Percentiles rank a stretch among this genome's conserved stretches.
phyloP scores from a whole-genome alignment of 2,888 invertebrate genomes.

The Hyles lineata region DNA sequence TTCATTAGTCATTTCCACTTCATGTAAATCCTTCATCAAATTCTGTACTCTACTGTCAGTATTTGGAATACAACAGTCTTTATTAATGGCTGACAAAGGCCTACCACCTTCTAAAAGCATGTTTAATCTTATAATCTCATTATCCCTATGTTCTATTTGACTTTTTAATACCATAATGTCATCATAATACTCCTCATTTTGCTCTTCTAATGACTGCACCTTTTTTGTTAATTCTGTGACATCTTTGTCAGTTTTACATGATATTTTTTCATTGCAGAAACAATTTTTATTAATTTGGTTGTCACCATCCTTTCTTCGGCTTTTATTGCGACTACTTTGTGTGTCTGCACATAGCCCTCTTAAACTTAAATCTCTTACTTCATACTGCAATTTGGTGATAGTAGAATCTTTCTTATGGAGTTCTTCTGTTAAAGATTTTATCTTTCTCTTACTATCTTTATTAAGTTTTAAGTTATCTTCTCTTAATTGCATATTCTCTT shows the following conservation, averaged over 20 bases:
- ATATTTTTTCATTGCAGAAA: slow-evolving; percentile 59
- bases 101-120: slow-evolving; percentile 89
- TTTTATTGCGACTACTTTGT: slow-evolving; percentile 74
- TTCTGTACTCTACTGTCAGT: slow-evolving; percentile 82
- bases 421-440: slow-evolving; percentile 86
- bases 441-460: slow-evolving; percentile 86
- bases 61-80: slow-evolving; percentile 87
- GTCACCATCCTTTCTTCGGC: slow-evolving; percentile 64
- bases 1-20: slow-evolving; percentile 85
- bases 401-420: slow-evolving; percentile 81
- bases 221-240: slow-evolving; percentile 73
- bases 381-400: slow-evolving; percentile 75
- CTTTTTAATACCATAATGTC: slow-evolving; percentile 69
- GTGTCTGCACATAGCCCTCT: slow-evolving; percentile 79
- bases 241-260: slow-evolving; percentile 71
- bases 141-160: slow-evolving; percentile 84
- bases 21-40: slow-evolving; percentile 85
- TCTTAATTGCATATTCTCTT: slow-evolving; percentile 86
- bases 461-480: slow-evolving; percentile 86
- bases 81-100: slow-evolving; percentile 85
- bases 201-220: slow-evolving; percentile 73
- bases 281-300: slow-evolving; percentile 56
- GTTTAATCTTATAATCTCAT: slow-evolving; percentile 89
- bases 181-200: slow-evolving; percentile 69
- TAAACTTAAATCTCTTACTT: slow-evolving; percentile 72